A percentile compares a stretch with the other conserved stretches of the same genome.
phyloP scores from a whole-genome alignment of 1,140 invertebrate species.

The Drosophila pruinosa region DNA sequence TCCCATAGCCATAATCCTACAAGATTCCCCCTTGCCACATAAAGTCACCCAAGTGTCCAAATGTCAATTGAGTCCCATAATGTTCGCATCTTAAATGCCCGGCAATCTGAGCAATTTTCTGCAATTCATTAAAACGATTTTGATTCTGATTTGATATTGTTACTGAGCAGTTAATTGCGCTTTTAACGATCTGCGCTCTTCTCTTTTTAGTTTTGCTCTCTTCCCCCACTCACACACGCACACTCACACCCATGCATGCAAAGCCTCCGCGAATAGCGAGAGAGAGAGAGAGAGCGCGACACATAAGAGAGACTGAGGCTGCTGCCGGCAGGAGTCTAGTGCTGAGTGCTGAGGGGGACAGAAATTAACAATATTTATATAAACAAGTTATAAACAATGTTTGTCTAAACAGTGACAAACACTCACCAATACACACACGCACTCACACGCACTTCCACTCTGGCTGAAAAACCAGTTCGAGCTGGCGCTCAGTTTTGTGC shows the following conservation, averaged over 20 bases:
- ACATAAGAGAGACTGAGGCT: slow-evolving; percentile 23
- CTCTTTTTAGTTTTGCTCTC: slow-evolving; percentile 11
- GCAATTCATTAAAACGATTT: slow-evolving; percentile 74
- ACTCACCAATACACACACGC: slow-evolving; percentile 44
- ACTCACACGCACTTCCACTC: slow-evolving; percentile 26
- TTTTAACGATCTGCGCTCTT: slow-evolving; percentile 60
- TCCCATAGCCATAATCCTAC: no score
- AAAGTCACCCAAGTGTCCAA: slow-evolving; percentile 22
- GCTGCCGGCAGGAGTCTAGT: slow-evolving; percentile 26
- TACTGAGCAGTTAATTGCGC: slow-evolving; percentile 69
- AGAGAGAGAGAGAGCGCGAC: slow-evolving; percentile 33
- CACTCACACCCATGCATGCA: slow-evolving; percentile 6
- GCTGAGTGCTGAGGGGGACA: slow-evolving; percentile 37
- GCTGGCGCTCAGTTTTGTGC: slow-evolving; percentile 43
- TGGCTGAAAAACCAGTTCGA: slow-evolving; percentile 63
- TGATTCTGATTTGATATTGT: slow-evolving; percentile 73
- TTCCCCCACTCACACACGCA: slow-evolving; percentile 12
- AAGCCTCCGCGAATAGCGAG: slow-evolving; percentile 36
- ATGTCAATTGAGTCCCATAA: slow-evolving; percentile 44
- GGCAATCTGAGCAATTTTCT: slow-evolving; percentile 71
- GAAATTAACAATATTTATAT: slow-evolving; percentile 80
- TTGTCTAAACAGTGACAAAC: slow-evolving; percentile 80
- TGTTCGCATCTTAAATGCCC: slow-evolving; percentile 43
- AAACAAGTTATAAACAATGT: slow-evolving; percentile 82
- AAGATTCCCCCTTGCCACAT: background rate